Evolutionary conservation across 2,797 vertebrate species (phyloP).

Genomic region (Furcifer pardalis): DNA sequence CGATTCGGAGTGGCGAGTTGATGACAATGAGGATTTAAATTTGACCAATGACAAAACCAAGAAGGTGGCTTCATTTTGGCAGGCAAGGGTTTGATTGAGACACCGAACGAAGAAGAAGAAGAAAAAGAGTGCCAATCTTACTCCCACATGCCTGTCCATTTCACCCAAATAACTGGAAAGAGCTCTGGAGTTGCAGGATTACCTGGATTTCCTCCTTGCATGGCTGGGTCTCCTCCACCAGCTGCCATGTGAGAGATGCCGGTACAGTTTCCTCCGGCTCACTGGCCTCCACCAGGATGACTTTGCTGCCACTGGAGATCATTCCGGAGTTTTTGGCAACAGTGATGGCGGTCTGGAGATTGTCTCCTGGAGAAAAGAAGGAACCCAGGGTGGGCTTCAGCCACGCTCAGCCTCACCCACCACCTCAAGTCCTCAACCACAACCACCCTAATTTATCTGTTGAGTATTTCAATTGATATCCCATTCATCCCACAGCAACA

Average conservation of each 20-base stretch:
- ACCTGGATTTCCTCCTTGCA: constrained; percentile 34
- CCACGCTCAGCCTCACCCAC: rapidly evolving
- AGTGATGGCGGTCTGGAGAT: constrained; percentile 73
- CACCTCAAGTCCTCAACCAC: background rate
- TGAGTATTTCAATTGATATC: too few relatives aligned
- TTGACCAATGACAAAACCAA: too few relatives aligned
- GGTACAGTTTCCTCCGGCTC: constrained; percentile 51
- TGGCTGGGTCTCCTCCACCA: constrained; percentile 48
- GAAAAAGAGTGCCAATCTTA: too few relatives aligned
- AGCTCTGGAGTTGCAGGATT: constrained; percentile 7
- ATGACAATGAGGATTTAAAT: too few relatives aligned
- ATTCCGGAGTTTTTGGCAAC: constrained; percentile 69
- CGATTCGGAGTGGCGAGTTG: too few relatives aligned
- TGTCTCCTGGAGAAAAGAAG: constrained; percentile 73
- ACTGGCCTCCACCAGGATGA: constrained; percentile 65
- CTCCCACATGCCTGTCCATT: background rate
- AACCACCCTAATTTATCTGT: background rate
- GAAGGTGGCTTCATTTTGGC: too few relatives aligned
- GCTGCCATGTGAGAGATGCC: constrained; percentile 67
- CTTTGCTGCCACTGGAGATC: constrained; percentile 56
- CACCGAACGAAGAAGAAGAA: too few relatives aligned
- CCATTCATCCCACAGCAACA: too few relatives aligned
- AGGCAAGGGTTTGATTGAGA: too few relatives aligned
- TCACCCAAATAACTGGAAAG: background rate
- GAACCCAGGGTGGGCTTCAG: background rate